Conservation (phyloP, 37 sponge, comb jelly and placozoan species). For the Ephydatia muelleri region DNA sequence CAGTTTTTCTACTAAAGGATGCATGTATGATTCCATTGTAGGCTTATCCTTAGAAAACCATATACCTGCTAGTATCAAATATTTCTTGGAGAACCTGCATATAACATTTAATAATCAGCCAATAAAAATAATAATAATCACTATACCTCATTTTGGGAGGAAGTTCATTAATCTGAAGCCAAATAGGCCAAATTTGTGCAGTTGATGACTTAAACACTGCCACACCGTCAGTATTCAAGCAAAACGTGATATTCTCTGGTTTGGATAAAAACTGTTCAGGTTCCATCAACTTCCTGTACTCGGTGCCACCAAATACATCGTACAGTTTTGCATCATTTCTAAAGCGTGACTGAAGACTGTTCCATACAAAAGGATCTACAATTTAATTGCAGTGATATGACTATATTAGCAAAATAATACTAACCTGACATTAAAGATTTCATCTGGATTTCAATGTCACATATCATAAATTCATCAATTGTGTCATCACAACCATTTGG, state of each 20-base stretch:
- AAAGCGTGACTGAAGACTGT: neutral
- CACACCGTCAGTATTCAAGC: neutral
- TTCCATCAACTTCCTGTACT: conserved; percentile 1
- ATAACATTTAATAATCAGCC: neutral
- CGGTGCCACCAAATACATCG: neutral
- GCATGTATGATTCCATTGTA: no score
- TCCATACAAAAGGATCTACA: neutral
- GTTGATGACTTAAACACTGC: conserved; percentile 1
- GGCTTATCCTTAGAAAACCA: no score
- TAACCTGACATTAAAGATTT: conserved; percentile 1
- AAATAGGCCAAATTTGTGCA: neutral
- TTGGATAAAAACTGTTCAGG: neutral
- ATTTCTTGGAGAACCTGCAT: no score
- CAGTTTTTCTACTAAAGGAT: no score
- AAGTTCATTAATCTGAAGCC: conserved; percentile 1
- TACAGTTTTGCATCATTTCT: neutral
- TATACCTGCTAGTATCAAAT: no score
- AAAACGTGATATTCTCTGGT: neutral
- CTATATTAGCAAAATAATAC: neutral
- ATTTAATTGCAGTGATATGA: neutral
- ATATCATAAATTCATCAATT: neutral
- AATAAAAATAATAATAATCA: no score
- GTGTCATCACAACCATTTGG: conserved; percentile 1
- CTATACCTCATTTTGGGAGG: conserved; percentile 1
- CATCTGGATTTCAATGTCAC: neutral